Evolutionary conservation across 1,140 invertebrate species (phyloP).

Genomic region (Propsilocerus akamusi): DNA sequence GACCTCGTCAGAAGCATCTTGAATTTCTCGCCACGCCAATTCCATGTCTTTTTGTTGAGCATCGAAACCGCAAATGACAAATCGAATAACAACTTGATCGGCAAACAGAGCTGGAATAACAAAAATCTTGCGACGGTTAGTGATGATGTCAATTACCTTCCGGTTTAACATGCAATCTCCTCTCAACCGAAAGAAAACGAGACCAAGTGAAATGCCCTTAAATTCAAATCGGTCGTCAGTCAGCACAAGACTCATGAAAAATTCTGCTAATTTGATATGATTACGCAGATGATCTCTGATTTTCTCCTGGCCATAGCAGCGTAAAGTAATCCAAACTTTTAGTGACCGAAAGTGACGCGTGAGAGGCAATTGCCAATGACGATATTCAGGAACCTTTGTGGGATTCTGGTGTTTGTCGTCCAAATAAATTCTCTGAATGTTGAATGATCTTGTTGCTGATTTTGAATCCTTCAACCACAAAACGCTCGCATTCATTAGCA

Average conservation of each 20-base stretch:
- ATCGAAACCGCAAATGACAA: conserved; percentile 59
- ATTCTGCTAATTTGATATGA: conserved; percentile 51
- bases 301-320: conserved; percentile 63
- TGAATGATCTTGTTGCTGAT: conserved; percentile 68
- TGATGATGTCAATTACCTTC: conserved; percentile 53
- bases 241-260: conserved; percentile 51
- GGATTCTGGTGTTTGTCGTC: conserved; percentile 45
- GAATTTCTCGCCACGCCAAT: conserved; percentile 68
- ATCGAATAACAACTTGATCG: conserved; percentile 57
- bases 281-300: conserved; percentile 60
- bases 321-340: conserved; percentile 87
- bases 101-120: conserved; percentile 55
- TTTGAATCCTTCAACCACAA: conserved; percentile 71
- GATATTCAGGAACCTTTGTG: conserved; percentile 62
- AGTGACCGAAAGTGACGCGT: conserved; percentile 77
- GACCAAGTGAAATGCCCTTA: conserved; percentile 45
- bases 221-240: conserved; percentile 63
- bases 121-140: conserved; percentile 61
- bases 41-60: conserved; percentile 54
- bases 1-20: conserved; percentile 28
- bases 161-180: conserved; percentile 62
- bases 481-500: conserved; percentile 63
- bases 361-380: conserved; percentile 90
- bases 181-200: conserved; percentile 78
- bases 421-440: conserved; percentile 82